phyloP scores from a whole-genome alignment of 2,113 vertebrate genomes.

The Spea bombifrons region DNA sequence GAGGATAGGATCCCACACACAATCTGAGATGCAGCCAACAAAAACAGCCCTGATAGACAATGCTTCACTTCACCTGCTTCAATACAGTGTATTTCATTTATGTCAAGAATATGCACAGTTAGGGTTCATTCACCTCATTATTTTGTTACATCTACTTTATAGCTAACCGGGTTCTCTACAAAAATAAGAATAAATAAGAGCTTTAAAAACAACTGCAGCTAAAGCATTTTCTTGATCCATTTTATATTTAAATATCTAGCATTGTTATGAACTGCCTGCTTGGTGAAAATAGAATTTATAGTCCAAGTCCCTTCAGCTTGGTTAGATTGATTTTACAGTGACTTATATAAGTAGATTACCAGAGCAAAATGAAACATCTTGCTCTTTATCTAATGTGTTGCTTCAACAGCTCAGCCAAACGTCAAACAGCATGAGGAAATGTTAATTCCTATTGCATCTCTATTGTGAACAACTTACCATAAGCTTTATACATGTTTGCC shows the following conservation, averaged over 20 bases:
- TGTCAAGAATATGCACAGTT: slow-evolving; percentile 95
- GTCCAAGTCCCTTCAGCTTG: slow-evolving; percentile 71
- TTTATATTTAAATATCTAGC: slow-evolving; percentile 61
- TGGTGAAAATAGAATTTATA: slow-evolving; percentile 72
- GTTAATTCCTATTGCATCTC: slow-evolving; percentile 56
- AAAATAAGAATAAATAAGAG: slow-evolving; percentile 81
- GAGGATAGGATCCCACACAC: slow-evolving; percentile 97
- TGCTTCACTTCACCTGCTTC: slow-evolving; percentile 98
- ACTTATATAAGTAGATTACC: slow-evolving; percentile 76
- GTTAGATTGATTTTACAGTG: slow-evolving; percentile 77
- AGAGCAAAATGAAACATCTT: slow-evolving; percentile 71
- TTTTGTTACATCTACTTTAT: slow-evolving; percentile 85
- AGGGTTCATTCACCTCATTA: slow-evolving; percentile 92
- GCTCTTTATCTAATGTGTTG: slow-evolving; percentile 69
- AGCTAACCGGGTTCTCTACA: slow-evolving; percentile 81
- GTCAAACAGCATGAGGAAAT: slow-evolving; percentile 61
- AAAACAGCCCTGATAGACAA: slow-evolving; percentile 98
- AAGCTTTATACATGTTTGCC: slow-evolving; percentile 53
- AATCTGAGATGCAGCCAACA: slow-evolving; percentile 98
- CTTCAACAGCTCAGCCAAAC: slow-evolving; percentile 63
- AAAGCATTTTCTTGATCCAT: slow-evolving; percentile 64
- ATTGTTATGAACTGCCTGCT: slow-evolving; percentile 70
- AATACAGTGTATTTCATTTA: slow-evolving; percentile 91
- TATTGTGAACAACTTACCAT: slow-evolving; percentile 53
- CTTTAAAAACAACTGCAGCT: slow-evolving; percentile 72